These are phyloP conservation scores for Mungos mungo DNA, from an alignment of 2,113 vertebrate genomes.

Conservation along the genomic window DNA sequence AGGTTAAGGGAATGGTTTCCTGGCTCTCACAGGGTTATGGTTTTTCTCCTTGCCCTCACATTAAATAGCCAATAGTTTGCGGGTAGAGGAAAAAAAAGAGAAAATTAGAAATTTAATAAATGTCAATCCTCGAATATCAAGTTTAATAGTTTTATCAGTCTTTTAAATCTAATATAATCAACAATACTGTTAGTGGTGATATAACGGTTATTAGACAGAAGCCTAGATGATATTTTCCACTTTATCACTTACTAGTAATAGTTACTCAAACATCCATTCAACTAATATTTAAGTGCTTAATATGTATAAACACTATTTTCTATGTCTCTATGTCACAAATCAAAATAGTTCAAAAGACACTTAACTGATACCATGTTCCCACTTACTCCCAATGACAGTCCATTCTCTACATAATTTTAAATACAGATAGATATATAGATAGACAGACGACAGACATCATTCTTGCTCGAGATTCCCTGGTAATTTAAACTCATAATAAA, in stretches of 20 bases:
- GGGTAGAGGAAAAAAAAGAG: neutral
- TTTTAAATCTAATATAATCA: constrained; percentile 13
- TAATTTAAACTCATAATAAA: neutral
- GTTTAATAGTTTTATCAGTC: neutral
- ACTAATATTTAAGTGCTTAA: neutral
- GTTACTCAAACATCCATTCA: neutral
- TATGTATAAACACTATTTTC: neutral
- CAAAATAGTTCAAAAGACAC: neutral
- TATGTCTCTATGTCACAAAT: neutral
- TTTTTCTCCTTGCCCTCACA: neutral
- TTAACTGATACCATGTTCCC: neutral
- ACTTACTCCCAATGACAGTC: accelerated
- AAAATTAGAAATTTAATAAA: constrained; percentile 17
- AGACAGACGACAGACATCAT: too few species aligned
- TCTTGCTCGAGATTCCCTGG: neutral
- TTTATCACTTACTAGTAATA: neutral
- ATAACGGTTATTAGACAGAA: neutral
- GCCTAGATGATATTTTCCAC: neutral
- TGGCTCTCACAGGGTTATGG: neutral
- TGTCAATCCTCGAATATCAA: neutral
- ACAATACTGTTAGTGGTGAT: neutral
- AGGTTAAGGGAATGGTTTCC: constrained; percentile 31
- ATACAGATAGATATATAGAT: too few species aligned
- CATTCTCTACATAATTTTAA: neutral
- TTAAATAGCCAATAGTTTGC: neutral